Evolutionary conservation across 2,797 vertebrate genomes (phyloP).

Genomic region (Peromyscus melanophrys): DNA sequence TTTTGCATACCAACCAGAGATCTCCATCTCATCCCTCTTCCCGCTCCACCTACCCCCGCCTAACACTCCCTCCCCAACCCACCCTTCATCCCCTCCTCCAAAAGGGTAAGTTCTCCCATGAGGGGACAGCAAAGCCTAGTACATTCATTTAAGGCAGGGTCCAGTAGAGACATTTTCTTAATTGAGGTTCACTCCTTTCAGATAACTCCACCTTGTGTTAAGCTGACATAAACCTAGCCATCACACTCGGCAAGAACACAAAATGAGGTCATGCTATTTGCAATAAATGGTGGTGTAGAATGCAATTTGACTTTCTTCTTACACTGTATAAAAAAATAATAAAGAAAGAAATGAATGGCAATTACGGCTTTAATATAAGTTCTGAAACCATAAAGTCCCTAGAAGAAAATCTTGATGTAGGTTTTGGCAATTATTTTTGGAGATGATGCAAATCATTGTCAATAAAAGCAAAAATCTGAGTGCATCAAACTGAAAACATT

Average conservation of each 20-base stretch:
- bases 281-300: background rate
- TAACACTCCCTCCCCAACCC: no score
- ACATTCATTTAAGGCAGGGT: no score
- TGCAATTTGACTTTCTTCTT: background rate
- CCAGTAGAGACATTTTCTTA: background rate
- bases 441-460: background rate
- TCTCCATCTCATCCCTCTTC: no score
- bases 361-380: background rate
- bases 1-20: no score
- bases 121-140: no score
- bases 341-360: background rate
- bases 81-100: no score
- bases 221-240: background rate
- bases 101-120: no score
- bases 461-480: background rate
- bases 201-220: background rate
- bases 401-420: background rate
- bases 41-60: no score
- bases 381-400: background rate
- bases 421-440: background rate
- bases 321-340: background rate
- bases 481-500: background rate
- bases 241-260: background rate
- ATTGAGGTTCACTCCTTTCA: background rate
- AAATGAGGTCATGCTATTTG: background rate